Base-by-base conservation (phyloP, 2,797 vertebrate genomes). In the Odontamblyopus lacepedii region DNA sequence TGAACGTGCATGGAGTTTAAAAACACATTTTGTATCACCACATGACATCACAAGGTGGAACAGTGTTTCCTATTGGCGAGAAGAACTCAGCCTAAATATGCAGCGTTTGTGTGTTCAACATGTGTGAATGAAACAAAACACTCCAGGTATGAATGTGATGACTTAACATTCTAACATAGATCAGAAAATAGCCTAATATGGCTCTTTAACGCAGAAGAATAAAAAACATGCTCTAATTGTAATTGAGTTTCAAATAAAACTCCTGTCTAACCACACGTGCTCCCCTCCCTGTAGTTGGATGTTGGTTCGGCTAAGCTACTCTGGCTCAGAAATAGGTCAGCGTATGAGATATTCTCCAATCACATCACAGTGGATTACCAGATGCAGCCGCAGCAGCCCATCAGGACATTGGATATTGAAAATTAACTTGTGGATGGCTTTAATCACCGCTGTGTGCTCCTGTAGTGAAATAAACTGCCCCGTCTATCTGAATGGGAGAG, bases 311-410 rank as follows among this genome's bases (percentile, higher is more conserved):
- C 81, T 91, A 87, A 92, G 83, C 87, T 84, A 83, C 70, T 65
- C 78, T 70, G 77, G 80, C 80, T 66, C 62, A 67, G 84, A 92
- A 92, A 85, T 91, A 90, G 91, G 90, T 91, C 91, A 90, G 82
- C 85, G 74, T 89, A 85, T 90, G 80, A 90, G 88, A 88, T 89
- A 85, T 80, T 88, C 87, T 82, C 88, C 91, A 92, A 91, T 93
- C 92, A 91, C 88, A 89, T 90, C 86, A 88, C 76, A 63, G 76
- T 88, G 90, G 92, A 94, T 93, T 93, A 93, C 75, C 78, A 79
- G 78, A 82, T 75, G 70, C 83, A 81, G 80, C 80, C 83, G 67
- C 70, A 76, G 75, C 80, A 81, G 90, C 81, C 79, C 86, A 85
- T 85, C 82, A 84, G 90, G 76, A 89, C 87, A 91, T 90, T 89